Conservation (phyloP, 2,888 invertebrate genomes). For the Microctonus brassicae region DNA sequence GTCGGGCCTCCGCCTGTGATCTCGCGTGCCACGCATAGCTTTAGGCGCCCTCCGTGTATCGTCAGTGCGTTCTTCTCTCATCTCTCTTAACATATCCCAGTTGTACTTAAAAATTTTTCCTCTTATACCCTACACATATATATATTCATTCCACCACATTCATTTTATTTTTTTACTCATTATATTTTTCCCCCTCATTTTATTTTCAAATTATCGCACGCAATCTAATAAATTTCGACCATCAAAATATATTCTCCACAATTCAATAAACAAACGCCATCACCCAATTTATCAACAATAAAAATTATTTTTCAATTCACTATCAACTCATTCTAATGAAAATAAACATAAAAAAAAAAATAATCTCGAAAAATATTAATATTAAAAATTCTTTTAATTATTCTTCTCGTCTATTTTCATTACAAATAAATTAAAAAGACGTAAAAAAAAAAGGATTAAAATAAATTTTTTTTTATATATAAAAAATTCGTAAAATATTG, state of each 20-base stretch:
- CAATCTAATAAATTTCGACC: too few relatives aligned
- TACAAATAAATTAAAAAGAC: not conserved
- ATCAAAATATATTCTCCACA: too few relatives aligned
- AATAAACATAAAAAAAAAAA: too few relatives aligned
- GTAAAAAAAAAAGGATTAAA: not conserved
- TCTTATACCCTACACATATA: not conserved
- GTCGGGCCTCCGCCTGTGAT: slow-evolving; percentile 53
- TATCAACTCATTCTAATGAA: too few relatives aligned
- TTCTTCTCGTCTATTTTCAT: too few relatives aligned
- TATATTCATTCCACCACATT: too few relatives aligned
- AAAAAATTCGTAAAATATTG: too few relatives aligned
- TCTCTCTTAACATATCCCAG: slow-evolving; percentile 26
- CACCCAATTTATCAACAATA: not conserved
- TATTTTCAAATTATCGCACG: not conserved
- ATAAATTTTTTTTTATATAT: too few relatives aligned
- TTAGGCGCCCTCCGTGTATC: slow-evolving; percentile 42
- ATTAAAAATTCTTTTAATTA: too few relatives aligned
- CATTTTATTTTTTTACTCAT: not conserved
- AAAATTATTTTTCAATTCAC: too few relatives aligned
- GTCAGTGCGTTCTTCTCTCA: slow-evolving; percentile 36
- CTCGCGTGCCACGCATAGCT: slow-evolving; percentile 52
- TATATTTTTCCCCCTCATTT: too few relatives aligned
- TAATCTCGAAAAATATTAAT: too few relatives aligned
- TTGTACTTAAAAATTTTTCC: slow-evolving; percentile 28
- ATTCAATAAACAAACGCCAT: not conserved